A percentile compares a stretch with the other conserved stretches of the same genome.
These are phyloP conservation scores for Pteromalus puparum DNA, from an alignment of 1,140 invertebrate species.

Conservation along the genomic window DNA sequence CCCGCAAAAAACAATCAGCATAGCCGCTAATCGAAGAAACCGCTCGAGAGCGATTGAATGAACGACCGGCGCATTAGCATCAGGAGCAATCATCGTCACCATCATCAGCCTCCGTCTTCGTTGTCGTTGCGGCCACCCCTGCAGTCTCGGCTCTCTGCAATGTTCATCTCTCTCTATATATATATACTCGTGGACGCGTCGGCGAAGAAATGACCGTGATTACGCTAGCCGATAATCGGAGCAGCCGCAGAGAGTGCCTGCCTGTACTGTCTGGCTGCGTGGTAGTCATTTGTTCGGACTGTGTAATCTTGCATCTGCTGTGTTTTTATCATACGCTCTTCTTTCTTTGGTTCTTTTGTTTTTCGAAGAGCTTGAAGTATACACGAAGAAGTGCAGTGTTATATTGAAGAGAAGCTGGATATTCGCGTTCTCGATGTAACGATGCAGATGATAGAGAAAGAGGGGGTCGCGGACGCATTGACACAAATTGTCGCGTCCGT, in stretches of 20 bases:
- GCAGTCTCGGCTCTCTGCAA: not conserved
- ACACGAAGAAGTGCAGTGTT: not conserved
- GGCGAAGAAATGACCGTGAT: slow-evolving; percentile 34
- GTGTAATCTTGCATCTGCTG: slow-evolving; percentile 3
- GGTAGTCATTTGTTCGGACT: slow-evolving; percentile 14
- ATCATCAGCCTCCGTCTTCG: slow-evolving; percentile 13
- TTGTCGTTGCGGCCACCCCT: slow-evolving; percentile 1
- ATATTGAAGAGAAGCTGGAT: slow-evolving; percentile 12
- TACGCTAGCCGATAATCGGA: slow-evolving; percentile 37
- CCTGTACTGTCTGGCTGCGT: not conserved
- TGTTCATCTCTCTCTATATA: not conserved
- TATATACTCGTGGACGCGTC: not conserved
- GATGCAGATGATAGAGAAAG: slow-evolving; percentile 17
- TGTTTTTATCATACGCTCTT: not conserved
- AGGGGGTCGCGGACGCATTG: slow-evolving; percentile 40
- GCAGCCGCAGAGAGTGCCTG: not conserved
- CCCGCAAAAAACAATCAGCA: not conserved
- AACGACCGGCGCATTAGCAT: slow-evolving; percentile 31
- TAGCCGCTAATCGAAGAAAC: not conserved
- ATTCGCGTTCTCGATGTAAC: slow-evolving; percentile 18
- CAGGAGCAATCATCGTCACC: slow-evolving; percentile 43
- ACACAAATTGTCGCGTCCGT: slow-evolving; percentile 56
- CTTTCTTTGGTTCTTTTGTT: no score
- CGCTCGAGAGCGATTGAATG: not conserved
- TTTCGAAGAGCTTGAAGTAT: no score